Base-by-base conservation (phyloP, 2,888 invertebrate species). In the Latheticus oryzae region DNA sequence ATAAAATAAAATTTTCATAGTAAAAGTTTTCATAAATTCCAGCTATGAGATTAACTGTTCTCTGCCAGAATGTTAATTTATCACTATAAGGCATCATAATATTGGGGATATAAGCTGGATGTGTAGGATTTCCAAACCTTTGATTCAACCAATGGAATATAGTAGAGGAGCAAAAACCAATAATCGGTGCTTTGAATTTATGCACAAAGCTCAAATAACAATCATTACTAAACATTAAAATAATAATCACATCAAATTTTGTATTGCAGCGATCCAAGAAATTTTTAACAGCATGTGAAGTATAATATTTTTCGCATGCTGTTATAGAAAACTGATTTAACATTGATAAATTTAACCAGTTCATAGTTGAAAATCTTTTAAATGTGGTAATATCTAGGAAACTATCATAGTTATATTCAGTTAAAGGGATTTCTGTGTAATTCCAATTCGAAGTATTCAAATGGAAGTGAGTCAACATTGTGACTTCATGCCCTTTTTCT, bases 181-280 rank as follows among this genome's bases (percentile, higher is more conserved):
- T 82, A 32, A 69, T 82, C 0, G 89, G 88, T 0, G 84, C 85
- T 30, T 82, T 75, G 7, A 88, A 79, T 63, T 84, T 82, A 67
- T 87, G 79, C 0, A 84, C 85, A 13, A 90, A 73, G 1, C 84
- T 86, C 59, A 88, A 75, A 73, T 84, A 84, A 70, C 90, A 89
- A 68, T 90, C 87, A 52, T 83, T 83, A 62, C 87, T 87, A 68
- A 90, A 90, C 55, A 83, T 83, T 74, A 90, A 90, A 38, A 84
- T 77, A 0, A 90, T 73, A 3, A 88, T 80, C 0, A 90, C 72
- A 73, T 91, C 89, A 67, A 84, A 89, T 40, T 82, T 82, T 1
- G 76, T 74, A 61, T 80, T 79, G n/a, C n/a, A n/a, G 1, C 71
- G 68, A 30, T 77, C 75, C 2, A 81, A 54, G 13, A 81, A 73